Conservation (phyloP, 1,140 invertebrate genomes). For the Eriosoma lanigerum region DNA sequence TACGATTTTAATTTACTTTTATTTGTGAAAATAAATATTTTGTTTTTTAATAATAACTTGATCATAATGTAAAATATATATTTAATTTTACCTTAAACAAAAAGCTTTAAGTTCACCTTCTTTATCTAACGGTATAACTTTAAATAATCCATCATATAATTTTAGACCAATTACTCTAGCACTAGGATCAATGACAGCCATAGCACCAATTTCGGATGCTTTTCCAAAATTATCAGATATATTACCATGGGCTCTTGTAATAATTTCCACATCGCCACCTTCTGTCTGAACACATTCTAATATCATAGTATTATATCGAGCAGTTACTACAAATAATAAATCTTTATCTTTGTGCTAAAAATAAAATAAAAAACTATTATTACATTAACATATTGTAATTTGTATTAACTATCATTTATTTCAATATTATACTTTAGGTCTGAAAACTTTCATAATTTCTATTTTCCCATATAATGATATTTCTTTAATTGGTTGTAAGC, state of each 20-base stretch:
- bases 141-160: conserved; percentile 95
- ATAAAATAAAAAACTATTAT: conserved; percentile 55
- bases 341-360: conserved; percentile 91
- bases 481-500: conserved; percentile 91
- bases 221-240: conserved; percentile 88
- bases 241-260: conserved; percentile 95
- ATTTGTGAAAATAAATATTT: too few relatives aligned
- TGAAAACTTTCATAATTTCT: conserved; percentile 90
- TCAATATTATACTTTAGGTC: conserved; percentile 73
- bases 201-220: conserved; percentile 89
- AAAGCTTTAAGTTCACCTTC: conserved; percentile 94
- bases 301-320: conserved; percentile 95
- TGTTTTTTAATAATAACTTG: too few relatives aligned
- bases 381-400: neutral
- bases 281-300: conserved; percentile 78
- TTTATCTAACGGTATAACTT: conserved; percentile 91
- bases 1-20: too few relatives aligned
- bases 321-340: conserved; percentile 89
- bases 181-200: conserved; percentile 94
- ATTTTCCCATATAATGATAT: conserved; percentile 95
- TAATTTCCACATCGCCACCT: conserved; percentile 81
- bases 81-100: conserved; percentile 75
- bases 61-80: too few relatives aligned
- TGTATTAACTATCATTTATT: neutral
- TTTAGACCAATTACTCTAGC: conserved; percentile 91